Base-by-base conservation (phyloP, 2,888 invertebrate genomes). In the Eristalis arbustorum region DNA sequence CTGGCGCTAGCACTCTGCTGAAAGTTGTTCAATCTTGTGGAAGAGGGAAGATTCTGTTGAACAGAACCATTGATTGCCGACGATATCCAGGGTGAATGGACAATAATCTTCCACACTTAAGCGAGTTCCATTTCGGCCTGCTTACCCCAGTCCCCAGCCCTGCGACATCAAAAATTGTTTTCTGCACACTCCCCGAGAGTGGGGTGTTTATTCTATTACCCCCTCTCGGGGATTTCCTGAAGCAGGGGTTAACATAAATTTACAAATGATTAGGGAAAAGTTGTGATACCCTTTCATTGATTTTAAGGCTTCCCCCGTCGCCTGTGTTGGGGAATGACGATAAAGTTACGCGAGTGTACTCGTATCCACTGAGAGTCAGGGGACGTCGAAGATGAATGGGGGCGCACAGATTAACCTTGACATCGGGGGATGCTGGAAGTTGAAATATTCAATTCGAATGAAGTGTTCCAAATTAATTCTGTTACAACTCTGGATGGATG, bases 271-370 rank as follows among this genome's bases (percentile, higher is more conserved):
- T 77, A 57, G 69, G 34, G 8, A 5, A 37, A 56, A 69, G 28
- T 63, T 69, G 28, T 56, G 62, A 62, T 77, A 69, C 37, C 63
- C 57, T 69, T 69, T 76, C 28, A 63, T 40, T 77, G 76, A 77
- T 57, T 63, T 69, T 68, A 56, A 57, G 37, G 37, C 6, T 62
- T 23, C 3, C 31, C 22, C 8, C 31, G 1, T 10, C 25, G 0
- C 31, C 8, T 1, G 31, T 31, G 31, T 31, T 28, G 28, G n/a
- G 25, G 28, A 28, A 10, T 6, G 62, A 31, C 31, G 62, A 22
- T n/a, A 25, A 34, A 64, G 14, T 13, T 18, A 14, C 25, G 18
- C 3, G 11, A 42, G 42, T 6, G n/a, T 42, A 42, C 40, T 42
- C 31, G 31, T 10, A 37, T 42, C 18, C 28, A 6, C 25, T 57